Conservation (phyloP, 2,888 invertebrate species). For the Diarsia mendica region DNA sequence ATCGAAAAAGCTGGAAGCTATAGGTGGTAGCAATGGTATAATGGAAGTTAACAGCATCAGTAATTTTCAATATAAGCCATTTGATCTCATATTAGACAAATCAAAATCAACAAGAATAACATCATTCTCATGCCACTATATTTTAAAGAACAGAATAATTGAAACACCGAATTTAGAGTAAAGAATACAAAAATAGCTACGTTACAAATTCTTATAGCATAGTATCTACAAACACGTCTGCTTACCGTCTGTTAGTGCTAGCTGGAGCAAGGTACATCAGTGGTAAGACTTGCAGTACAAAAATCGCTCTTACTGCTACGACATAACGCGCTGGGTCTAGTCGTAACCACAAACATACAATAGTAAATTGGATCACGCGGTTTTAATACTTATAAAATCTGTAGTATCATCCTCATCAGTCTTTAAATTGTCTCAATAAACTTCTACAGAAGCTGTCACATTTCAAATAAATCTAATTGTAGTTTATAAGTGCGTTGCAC, state of each 20-base stretch:
- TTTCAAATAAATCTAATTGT: slow-evolving; percentile 57
- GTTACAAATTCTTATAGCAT: neutral
- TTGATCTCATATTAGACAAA: neutral
- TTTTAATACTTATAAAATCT: slow-evolving; percentile 16
- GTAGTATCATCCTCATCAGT: slow-evolving; percentile 29
- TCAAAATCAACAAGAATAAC: neutral
- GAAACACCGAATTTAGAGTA: neutral
- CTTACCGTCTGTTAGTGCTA: slow-evolving; percentile 1
- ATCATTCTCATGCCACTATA: neutral
- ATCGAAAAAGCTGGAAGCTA: neutral
- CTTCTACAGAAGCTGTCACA: slow-evolving; percentile 46
- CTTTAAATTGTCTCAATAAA: slow-evolving; percentile 43
- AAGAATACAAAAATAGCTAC: neutral
- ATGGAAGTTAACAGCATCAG: neutral
- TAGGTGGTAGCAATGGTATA: neutral
- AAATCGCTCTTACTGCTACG: neutral
- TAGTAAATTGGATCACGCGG: slow-evolving; percentile 19
- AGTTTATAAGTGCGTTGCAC: slow-evolving; percentile 52
- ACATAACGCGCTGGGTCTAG: too few species aligned
- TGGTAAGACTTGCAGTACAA: neutral
- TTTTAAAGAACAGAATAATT: neutral
- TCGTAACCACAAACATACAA: neutral
- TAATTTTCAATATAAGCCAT: neutral
- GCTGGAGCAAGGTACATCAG: neutral
- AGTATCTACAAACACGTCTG: slow-evolving; percentile 17